Percentiles rank a stretch among this genome's conserved stretches.
Conservation (phyloP, 2,113 vertebrate species). For the Elephas maximus region DNA sequence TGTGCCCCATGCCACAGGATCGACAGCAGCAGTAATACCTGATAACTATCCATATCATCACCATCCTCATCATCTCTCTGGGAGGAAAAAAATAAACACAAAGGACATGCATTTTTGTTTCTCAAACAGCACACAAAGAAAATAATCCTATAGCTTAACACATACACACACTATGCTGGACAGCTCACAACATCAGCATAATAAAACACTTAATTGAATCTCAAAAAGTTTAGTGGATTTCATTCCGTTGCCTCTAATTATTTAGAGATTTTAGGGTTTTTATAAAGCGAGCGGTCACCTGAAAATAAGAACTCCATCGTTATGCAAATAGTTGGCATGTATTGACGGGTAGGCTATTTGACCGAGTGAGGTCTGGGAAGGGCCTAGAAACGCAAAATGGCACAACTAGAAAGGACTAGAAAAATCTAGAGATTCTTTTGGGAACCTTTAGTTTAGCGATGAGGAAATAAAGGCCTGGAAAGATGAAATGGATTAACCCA, state of each 20-base stretch:
- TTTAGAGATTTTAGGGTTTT: neutral
- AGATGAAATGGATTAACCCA: neutral
- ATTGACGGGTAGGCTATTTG: neutral
- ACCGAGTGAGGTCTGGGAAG: neutral
- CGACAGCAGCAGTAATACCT: slow-evolving; percentile 95
- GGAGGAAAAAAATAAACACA: slow-evolving; percentile 95
- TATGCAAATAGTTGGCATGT: neutral
- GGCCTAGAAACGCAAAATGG: neutral
- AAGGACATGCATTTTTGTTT: slow-evolving; percentile 87
- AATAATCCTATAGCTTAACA: slow-evolving; percentile 68
- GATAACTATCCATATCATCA: slow-evolving; percentile 99
- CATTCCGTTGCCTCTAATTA: neutral
- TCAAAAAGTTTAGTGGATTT: neutral
- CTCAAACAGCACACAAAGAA: slow-evolving; percentile 82
- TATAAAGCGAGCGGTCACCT: slow-evolving; percentile 31
- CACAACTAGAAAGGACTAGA: neutral
- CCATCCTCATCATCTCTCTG: slow-evolving; percentile 96
- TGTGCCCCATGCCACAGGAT: slow-evolving; percentile 94
- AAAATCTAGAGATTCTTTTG: neutral
- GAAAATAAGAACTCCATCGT: neutral
- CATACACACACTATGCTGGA: neutral
- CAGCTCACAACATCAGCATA: neutral
- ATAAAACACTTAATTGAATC: slow-evolving; percentile 22
- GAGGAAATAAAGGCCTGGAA: neutral
- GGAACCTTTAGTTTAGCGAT: neutral